phyloP scores from a whole-genome alignment of 2,113 vertebrate genomes.

The Cyprinus carpio region DNA sequence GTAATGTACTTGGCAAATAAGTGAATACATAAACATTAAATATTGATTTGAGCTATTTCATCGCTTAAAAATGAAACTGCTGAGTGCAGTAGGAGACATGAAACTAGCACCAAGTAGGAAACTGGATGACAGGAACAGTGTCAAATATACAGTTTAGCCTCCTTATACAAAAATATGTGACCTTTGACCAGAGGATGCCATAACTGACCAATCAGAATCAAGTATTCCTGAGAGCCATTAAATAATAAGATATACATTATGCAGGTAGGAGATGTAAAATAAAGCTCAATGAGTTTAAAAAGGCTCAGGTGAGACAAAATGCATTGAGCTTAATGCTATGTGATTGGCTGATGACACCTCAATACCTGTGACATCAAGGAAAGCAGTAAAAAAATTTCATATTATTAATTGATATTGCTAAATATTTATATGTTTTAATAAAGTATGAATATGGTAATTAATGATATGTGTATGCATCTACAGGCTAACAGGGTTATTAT shows the following conservation, averaged over 20 bases:
- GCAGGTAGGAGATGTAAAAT: background rate
- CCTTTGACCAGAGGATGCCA: background rate
- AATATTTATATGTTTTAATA: background rate
- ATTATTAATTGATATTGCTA: background rate
- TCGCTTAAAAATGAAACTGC: background rate
- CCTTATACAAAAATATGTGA: background rate
- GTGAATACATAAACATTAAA: too few relatives aligned
- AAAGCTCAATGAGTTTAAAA: background rate
- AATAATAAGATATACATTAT: background rate
- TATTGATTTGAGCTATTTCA: background rate
- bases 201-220: background rate
- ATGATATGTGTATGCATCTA: background rate
- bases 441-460: background rate
- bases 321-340: background rate
- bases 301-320: background rate
- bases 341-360: too few relatives aligned
- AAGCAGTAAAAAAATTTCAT: background rate
- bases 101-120: background rate
- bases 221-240: background rate
- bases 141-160: conserved; percentile 2
- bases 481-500: background rate
- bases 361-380: background rate
- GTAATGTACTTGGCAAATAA: too few relatives aligned
- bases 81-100: background rate
- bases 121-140: background rate